These are phyloP conservation scores for Anneissia japonica DNA, from an alignment of 35 echinoderm and acorn worm species.

Conservation along the genomic window DNA sequence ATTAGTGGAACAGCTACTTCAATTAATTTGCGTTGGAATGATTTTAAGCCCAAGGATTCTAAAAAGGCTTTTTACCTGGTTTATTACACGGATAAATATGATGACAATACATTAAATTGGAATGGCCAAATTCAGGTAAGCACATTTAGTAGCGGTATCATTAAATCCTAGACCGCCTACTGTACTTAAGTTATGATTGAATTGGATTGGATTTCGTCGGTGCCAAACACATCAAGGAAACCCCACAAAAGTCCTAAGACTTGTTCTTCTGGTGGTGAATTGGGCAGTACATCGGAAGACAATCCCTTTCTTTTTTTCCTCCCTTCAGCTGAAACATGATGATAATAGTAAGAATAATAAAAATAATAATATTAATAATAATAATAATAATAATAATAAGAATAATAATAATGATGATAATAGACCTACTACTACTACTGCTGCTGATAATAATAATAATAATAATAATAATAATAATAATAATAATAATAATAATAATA, in stretches of 20 bases:
- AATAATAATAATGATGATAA: no score
- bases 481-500: no score
- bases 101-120: constrained; percentile 28
- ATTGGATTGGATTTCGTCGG: not conserved
- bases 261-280: no score
- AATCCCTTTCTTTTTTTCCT: no score
- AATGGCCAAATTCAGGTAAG: constrained; percentile 22
- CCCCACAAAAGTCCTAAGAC: not conserved
- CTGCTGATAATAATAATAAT: no score
- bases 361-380: no score
- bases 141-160: constrained; percentile 6
- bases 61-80: constrained; percentile 23
- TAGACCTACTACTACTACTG: no score
- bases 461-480: no score
- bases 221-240: not conserved
- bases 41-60: constrained; percentile 8
- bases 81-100: constrained; percentile 45
- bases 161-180: not conserved
- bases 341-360: no score
- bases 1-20: constrained; percentile 51
- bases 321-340: no score
- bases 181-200: not conserved
- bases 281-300: no score
- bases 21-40: constrained; percentile 59
- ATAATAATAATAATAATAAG: no score